Evolutionary conservation across 2,797 vertebrate species (phyloP).

Genomic region (Lagocephalus sceleratus): DNA sequence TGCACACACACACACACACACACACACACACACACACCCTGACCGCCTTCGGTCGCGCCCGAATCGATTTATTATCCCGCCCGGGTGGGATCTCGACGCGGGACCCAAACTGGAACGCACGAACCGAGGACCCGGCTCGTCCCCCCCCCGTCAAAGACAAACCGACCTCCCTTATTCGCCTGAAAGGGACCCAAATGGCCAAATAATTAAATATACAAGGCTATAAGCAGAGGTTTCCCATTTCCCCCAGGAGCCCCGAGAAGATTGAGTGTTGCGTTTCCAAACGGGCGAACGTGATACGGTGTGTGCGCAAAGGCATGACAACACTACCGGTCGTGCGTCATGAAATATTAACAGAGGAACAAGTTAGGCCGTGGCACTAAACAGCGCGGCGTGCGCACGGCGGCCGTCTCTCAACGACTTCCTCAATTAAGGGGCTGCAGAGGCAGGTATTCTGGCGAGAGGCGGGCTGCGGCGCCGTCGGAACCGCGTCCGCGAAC

Average conservation of each 20-base stretch:
- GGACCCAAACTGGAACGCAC: constrained; percentile 39
- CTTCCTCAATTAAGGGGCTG: background rate
- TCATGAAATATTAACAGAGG: constrained; percentile 81
- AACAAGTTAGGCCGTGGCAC: constrained; percentile 69
- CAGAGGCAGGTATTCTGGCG: background rate
- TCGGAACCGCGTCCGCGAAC: background rate
- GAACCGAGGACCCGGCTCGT: constrained; percentile 30
- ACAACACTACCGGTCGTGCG: constrained; percentile 72
- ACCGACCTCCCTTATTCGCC: constrained; percentile 50
- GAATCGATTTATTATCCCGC: background rate
- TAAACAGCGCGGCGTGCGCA: constrained; percentile 52
- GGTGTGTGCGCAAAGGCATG: constrained; percentile 68
- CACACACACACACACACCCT: constrained; percentile 26
- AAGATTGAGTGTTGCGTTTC: constrained; percentile 75
- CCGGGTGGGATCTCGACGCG: constrained; percentile 25
- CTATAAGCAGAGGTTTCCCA: constrained; percentile 67
- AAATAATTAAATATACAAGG: constrained; percentile 69
- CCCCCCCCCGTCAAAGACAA: constrained; percentile 35
- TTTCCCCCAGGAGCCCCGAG: constrained; percentile 65
- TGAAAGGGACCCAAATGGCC: constrained; percentile 32
- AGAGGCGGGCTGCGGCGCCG: background rate
- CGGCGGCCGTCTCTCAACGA: constrained; percentile 15
- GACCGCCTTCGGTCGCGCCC: constrained; percentile 56
- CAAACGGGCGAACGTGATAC: constrained; percentile 74
- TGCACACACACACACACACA: constrained; percentile 2